Evolutionary conservation across 2,888 invertebrate genomes (phyloP).

Genomic region (Drosophila pegasa): DNA sequence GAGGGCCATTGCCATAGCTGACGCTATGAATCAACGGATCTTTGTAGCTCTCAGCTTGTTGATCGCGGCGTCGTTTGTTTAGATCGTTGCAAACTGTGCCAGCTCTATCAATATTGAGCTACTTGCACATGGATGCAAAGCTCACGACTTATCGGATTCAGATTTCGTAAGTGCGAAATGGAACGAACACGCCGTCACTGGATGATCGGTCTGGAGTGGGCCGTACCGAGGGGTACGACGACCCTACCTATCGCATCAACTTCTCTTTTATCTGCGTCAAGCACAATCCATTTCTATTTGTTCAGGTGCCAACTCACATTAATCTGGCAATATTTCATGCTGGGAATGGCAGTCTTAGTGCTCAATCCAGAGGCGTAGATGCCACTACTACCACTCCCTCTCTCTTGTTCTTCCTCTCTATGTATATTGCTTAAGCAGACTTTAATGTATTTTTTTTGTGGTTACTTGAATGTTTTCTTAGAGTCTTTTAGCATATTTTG

Average conservation of each 20-base stretch:
- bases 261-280: neutral
- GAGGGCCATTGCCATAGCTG: neutral
- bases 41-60: neutral
- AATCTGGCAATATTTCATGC: neutral
- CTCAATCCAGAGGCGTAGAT: neutral
- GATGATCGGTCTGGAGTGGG: conserved; percentile 21
- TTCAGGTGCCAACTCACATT: neutral
- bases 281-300: neutral
- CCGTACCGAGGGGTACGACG: too few relatives aligned
- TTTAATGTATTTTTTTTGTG: neutral
- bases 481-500: too few relatives aligned
- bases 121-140: conserved; percentile 8
- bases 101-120: conserved; percentile 1
- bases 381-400: neutral
- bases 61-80: neutral
- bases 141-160: conserved; percentile 22
- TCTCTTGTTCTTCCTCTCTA: neutral
- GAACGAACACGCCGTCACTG: conserved; percentile 13
- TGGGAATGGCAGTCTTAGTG: neutral
- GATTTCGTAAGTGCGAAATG: conserved; percentile 16
- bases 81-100: neutral
- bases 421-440: too few relatives aligned
- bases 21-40: neutral
- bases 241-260: conserved; percentile 1
- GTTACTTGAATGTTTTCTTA: neutral